Percentiles rank a stretch among this genome's conserved stretches.
phyloP scores from a whole-genome alignment of 2,797 vertebrate genomes.

The Myotis myotis region DNA sequence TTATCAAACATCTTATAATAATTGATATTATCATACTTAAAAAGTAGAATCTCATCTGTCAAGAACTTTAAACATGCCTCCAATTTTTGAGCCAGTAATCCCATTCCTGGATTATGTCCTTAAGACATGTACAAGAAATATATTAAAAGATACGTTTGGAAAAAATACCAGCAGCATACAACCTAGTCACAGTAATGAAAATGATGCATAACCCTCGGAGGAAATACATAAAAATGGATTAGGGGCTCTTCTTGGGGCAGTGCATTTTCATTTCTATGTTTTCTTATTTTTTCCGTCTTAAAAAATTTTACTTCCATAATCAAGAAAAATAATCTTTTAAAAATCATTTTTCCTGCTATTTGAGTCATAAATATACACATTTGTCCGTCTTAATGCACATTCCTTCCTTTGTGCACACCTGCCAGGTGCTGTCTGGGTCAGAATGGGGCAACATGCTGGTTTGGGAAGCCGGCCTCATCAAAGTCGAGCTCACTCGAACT shows the following conservation, averaged over 20 bases:
- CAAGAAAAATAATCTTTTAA: not conserved
- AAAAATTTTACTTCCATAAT: not conserved
- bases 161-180: not conserved
- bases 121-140: not conserved
- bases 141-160: not conserved
- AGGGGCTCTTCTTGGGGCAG: not conserved
- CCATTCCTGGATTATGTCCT: not conserved
- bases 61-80: not conserved
- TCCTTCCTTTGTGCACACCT: not conserved
- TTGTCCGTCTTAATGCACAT: not conserved
- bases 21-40: not conserved
- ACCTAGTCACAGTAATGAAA: not conserved
- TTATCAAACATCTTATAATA: not conserved
- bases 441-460: conserved; percentile 96
- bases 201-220: not conserved
- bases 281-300: conserved; percentile 7
- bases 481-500: conserved; percentile 91
- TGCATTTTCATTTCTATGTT: not conserved
- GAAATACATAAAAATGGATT: not conserved
- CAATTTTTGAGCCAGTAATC: conserved; percentile 27
- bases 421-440: conserved; percentile 94
- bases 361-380: not conserved
- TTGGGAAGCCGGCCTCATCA: conserved; percentile 94
- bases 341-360: not conserved
- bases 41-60: not conserved